Evolutionary conservation across 2,888 invertebrate species (phyloP).

Genomic region (Ommatoiulus sabulosus): DNA sequence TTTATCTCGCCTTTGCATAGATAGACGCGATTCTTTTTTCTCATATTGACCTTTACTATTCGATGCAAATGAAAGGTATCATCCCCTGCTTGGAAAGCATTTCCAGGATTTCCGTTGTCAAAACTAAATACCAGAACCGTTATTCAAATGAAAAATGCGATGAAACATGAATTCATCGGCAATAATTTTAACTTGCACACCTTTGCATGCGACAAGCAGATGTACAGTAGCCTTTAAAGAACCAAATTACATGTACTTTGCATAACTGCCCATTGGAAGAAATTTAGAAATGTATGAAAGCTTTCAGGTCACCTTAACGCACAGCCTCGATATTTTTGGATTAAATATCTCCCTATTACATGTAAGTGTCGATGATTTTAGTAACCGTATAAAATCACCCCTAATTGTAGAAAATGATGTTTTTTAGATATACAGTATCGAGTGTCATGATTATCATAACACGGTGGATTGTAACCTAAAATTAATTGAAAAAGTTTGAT

Average conservation of each 20-base stretch:
- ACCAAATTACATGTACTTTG: background rate
- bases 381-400: too few relatives aligned
- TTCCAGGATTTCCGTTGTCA: background rate
- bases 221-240: background rate
- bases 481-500: too few relatives aligned
- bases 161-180: background rate
- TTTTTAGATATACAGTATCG: too few relatives aligned
- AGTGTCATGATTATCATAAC: too few relatives aligned
- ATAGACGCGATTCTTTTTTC: background rate
- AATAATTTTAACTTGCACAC: background rate
- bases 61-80: background rate
- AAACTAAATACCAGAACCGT: background rate
- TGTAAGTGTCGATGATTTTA: too few relatives aligned
- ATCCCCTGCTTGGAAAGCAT: background rate
- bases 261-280: background rate
- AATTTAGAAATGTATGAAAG: too few relatives aligned
- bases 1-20: background rate
- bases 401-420: too few relatives aligned
- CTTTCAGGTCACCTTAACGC: too few relatives aligned
- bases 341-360: too few relatives aligned
- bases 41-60: constrained; percentile 4
- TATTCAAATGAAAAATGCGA: background rate
- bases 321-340: too few relatives aligned
- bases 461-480: too few relatives aligned
- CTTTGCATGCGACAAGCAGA: background rate